Evolutionary conservation across 92 coral and sea anemone genomes (phyloP).

Genomic region (Umimayanthus chanpuru): DNA sequence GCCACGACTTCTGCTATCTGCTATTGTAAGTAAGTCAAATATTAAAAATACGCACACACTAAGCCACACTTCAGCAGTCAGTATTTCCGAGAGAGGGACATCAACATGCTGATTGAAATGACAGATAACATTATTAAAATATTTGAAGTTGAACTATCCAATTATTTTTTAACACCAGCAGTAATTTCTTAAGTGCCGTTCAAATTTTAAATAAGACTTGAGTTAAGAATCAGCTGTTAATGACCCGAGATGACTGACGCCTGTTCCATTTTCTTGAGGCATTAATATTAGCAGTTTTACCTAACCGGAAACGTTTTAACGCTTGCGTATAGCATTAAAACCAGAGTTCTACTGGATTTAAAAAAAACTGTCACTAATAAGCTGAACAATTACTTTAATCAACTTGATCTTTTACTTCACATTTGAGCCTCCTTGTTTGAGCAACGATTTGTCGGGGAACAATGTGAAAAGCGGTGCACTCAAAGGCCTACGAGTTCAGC

Average conservation of each 20-base stretch:
- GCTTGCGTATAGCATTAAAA: slow-evolving; percentile 11
- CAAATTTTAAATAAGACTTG: slow-evolving; percentile 33
- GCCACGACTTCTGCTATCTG: not conserved
- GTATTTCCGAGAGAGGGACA: slow-evolving; percentile 11
- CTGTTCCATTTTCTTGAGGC: slow-evolving; percentile 39
- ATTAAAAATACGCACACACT: slow-evolving; percentile 5
- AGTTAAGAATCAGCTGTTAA: slow-evolving; percentile 37
- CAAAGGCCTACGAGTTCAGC: not conserved
- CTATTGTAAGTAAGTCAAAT: not conserved
- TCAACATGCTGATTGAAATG: slow-evolving; percentile 22
- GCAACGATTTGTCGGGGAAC: not conserved
- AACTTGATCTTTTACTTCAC: slow-evolving; percentile 37
- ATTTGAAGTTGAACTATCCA: slow-evolving; percentile 46
- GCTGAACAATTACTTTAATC: slow-evolving; percentile 25
- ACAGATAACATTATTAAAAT: slow-evolving; percentile 31
- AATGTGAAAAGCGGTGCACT: slow-evolving; percentile 20
- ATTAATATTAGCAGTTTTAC: slow-evolving; percentile 44
- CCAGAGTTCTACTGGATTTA: slow-evolving; percentile 32
- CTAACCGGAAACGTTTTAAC: slow-evolving; percentile 27
- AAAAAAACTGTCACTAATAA: slow-evolving; percentile 21
- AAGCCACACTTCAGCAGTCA: not conserved
- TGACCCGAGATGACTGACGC: slow-evolving; percentile 35
- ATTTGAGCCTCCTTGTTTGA: slow-evolving; percentile 5
- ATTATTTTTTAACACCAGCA: slow-evolving; percentile 47
- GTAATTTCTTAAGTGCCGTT: slow-evolving; percentile 45